Evolutionary conservation across 2,888 invertebrate genomes (phyloP), one percentile per base, ranked within the genome.

Genomic region (Allacma fusca): DNA sequence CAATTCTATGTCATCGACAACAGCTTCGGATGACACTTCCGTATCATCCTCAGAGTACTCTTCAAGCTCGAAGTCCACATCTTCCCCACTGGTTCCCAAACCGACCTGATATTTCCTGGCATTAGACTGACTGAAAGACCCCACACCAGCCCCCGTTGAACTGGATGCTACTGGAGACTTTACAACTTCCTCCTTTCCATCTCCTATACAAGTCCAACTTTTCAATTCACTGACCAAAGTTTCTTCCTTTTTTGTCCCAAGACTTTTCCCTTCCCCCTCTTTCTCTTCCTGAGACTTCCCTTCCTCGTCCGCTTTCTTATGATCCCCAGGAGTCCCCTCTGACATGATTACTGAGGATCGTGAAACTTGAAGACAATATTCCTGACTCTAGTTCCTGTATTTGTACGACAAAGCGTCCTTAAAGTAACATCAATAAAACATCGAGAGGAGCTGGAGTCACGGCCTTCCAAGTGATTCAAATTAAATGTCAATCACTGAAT

Each of bases 1-100:
- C 68, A 84, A 76, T 77, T 84, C 84, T 23, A 84, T 84, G 65
- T 84, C 84, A 75, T 84, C 84, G 13, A 84, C 84, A n/a, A 84
- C 79, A 0, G 84, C 84, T 76, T 84, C 84, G 12, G 83, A 84
- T 9, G 83, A 83, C n/a, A 83, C 57, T 1, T 82, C 83, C 26
- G 82, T 81, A 57, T 83, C 82, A 44, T 81, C 81, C 12, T 83
- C 81, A 0, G 78, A 78, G 23, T 79, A 78, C 7, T 78, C 78
- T 5, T 79, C 81, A 21, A 77, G 72, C 24, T 70, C 67, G 4
- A 23, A 23, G 28, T 75, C 75, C n/a, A 12, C 16, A 21, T 19
- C 43, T 62, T 23, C 44, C 34, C 0, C 21, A 28, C 44, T 50
- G 19, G n/a, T 57, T 13, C 29, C 29, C 21, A 24, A 23, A 69